These are phyloP conservation scores for Meloidogyne hapla DNA, from an alignment of 1,140 invertebrate genomes.

Conservation along the genomic window DNA sequence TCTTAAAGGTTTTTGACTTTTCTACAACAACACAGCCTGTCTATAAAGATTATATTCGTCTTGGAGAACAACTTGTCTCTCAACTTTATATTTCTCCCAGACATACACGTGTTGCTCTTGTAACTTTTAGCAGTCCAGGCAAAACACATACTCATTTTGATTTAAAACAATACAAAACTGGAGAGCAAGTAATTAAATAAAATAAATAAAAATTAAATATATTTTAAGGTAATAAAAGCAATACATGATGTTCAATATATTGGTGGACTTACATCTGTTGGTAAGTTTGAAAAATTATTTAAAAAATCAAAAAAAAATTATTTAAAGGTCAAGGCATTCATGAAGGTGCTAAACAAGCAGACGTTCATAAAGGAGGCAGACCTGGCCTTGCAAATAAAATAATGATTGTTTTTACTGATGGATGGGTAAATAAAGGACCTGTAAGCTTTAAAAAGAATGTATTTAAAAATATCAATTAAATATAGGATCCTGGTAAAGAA, in stretches of 20 bases:
- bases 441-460: not conserved
- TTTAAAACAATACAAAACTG: constrained; percentile 53
- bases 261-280: constrained; percentile 60
- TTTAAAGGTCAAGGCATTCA: constrained; percentile 55
- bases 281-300: constrained; percentile 32
- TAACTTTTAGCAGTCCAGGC: constrained; percentile 56
- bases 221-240: constrained; percentile 42
- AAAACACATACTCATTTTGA: constrained; percentile 58
- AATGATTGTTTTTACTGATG: constrained; percentile 57
- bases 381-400: constrained; percentile 57
- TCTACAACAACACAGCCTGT: constrained; percentile 59
- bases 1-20: constrained; percentile 61
- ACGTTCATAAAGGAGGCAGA: constrained; percentile 46
- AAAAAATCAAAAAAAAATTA: not conserved
- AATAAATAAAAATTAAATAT: not conserved
- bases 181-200: constrained; percentile 34
- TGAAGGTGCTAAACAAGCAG: constrained; percentile 46
- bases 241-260: constrained; percentile 52
- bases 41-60: constrained; percentile 49
- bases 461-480: constrained; percentile 23
- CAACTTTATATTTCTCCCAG: constrained; percentile 55
- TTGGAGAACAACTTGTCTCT: constrained; percentile 48
- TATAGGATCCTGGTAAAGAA: constrained; percentile 43
- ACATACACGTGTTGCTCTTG: constrained; percentile 60
- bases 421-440: constrained; percentile 55